Evolutionary conservation across 1,140 invertebrate genomes (phyloP), one percentile per base, ranked within the genome.

Genomic region (Magallana ariakensis): DNA sequence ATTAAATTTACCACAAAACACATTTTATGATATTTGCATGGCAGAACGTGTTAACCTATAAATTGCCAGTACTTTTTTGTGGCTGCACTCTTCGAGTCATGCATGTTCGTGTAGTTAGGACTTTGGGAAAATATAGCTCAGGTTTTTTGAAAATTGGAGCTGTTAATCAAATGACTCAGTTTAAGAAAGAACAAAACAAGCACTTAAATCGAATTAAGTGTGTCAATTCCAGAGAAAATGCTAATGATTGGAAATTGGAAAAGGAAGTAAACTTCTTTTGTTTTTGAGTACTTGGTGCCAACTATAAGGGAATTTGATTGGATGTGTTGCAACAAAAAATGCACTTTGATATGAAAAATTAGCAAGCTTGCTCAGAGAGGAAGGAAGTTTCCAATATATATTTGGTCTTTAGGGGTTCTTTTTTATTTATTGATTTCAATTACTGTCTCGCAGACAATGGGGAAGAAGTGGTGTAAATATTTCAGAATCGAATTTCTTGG

Each of bases 161-260:
- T 26, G 33, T 75, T 75, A 46, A 75, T 75, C 22, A 26, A 75
- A 75, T 75, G 66, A 75, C 66, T 75, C 66, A 75, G 66, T 75
- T 26, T 33, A 26, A 26, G 22, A 75, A 75, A 75, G 26, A 75
- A 22, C 66, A 19, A 75, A 75, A 75, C 66, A 26, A 13, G 66
- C 66, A 75, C 66, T 75, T 75, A 26, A 62, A 62, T 9, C 16
- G 58, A 75, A 26, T 75, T 75, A 75, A 75, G 66, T 75, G 66
- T 75, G 22, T 26, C 66, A 26, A 75, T 75, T 75, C 22, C 66
- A 19, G 22, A 26, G 66, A 75, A 75, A 75, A 75, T 75, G 66
- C 33, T 26, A 75, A 26, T 75, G 19, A 75, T 75, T 75, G 9
- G 66, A 11, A 75, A 26, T 33, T 5, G 13, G 22, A 8, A 75